Evolutionary conservation across 2,888 invertebrate genomes (phyloP).

Genomic region (Pemphredon lugubris): DNA sequence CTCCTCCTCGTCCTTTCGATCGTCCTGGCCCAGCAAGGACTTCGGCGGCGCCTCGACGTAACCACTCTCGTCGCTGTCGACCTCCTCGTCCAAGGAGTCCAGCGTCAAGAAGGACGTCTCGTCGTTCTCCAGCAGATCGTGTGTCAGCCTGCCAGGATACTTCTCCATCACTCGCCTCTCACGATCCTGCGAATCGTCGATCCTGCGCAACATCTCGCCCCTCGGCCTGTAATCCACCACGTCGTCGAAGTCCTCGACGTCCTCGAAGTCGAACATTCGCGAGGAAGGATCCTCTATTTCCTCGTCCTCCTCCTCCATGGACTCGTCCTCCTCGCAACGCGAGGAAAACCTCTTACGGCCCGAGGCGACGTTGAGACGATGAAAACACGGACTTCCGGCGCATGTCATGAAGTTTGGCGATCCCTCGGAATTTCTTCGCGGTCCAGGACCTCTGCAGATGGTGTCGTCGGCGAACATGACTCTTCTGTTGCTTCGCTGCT

Average conservation of each 20-base stretch:
- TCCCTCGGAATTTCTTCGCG: conserved; percentile 77
- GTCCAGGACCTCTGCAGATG: conserved; percentile 56
- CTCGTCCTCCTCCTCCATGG: conserved; percentile 72
- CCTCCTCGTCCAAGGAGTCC: conserved; percentile 85
- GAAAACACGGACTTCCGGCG: conserved; percentile 76
- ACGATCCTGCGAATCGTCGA: conserved; percentile 69
- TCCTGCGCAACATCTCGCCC: conserved; percentile 70
- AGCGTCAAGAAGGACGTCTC: conserved; percentile 74
- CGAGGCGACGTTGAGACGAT: conserved; percentile 56
- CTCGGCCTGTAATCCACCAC: conserved; percentile 78
- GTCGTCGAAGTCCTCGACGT: conserved; percentile 77
- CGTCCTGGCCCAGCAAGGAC: conserved; percentile 57
- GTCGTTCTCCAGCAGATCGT: conserved; percentile 69
- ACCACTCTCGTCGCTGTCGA: conserved; percentile 94
- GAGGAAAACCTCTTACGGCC: conserved; percentile 68
- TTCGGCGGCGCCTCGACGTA: conserved; percentile 87
- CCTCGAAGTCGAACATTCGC: conserved; percentile 76
- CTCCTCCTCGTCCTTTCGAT: conserved; percentile 57
- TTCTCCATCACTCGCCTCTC: conserved; percentile 64
- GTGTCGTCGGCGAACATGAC: conserved; percentile 67
- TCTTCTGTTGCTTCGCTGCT: conserved; percentile 63
- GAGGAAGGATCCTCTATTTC: conserved; percentile 58
- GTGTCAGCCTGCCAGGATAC: conserved; percentile 62
- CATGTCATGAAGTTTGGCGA: conserved; percentile 78
- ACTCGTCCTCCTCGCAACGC: conserved; percentile 73